These are phyloP conservation scores for Hippocampus kuda DNA, from an alignment of 2,797 vertebrate genomes.

Conservation along the genomic window DNA sequence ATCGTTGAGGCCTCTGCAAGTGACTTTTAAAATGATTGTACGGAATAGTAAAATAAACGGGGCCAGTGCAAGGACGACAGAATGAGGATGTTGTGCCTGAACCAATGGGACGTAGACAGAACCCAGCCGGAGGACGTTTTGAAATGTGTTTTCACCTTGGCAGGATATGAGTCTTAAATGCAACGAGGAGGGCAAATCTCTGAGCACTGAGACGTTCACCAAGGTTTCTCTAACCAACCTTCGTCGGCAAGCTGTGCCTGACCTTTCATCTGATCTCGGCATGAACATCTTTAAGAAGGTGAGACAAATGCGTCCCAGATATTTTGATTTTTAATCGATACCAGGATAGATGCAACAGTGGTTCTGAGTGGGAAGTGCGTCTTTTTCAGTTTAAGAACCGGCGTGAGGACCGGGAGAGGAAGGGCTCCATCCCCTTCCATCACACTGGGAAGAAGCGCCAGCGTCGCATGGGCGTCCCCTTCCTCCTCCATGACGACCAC, in stretches of 20 bases:
- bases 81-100: background rate
- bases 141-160: conserved; percentile 3
- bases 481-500: conserved; percentile 90
- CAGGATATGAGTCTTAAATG: conserved; percentile 95
- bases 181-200: conserved; percentile 88
- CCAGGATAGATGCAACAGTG: background rate
- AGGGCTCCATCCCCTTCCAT: conserved; percentile 93
- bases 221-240: conserved; percentile 91
- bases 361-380: background rate
- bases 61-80: background rate
- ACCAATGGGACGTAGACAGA: no score
- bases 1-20: no score
- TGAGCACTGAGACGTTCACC: conserved; percentile 87
- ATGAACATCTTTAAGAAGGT: conserved; percentile 99
- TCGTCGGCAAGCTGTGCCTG: conserved; percentile 86
- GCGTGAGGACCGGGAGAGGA: conserved; percentile 89
- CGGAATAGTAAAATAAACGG: no score
- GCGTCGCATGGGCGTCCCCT: conserved; percentile 89
- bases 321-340: background rate
- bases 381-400: conserved; percentile 85
- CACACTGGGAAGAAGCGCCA: conserved; percentile 90
- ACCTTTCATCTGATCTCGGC: conserved; percentile 90
- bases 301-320: background rate
- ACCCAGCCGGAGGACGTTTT: background rate
- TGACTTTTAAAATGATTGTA: no score